Conservation (phyloP, 1,140 invertebrate species). For the Leptopilina clavipes region DNA sequence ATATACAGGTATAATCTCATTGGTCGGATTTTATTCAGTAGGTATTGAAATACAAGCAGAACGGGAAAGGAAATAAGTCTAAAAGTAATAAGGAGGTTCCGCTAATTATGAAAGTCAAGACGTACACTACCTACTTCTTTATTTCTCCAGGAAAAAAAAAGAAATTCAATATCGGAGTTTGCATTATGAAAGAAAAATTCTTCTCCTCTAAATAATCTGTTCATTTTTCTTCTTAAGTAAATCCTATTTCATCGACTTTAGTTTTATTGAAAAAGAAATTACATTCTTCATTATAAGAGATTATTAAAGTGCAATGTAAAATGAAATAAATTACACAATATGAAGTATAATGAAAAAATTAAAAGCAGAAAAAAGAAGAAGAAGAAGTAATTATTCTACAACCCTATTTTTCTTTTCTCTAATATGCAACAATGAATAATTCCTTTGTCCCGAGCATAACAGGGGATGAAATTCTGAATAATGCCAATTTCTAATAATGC, state of each 20-base stretch:
- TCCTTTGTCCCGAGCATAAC: not conserved
- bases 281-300: not conserved
- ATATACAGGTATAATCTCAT: not conserved
- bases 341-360: no score
- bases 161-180: not conserved
- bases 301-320: no score
- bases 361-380: no score
- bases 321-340: no score
- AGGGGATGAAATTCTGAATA: not conserved
- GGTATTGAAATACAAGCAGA: not conserved
- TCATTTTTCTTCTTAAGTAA: not conserved
- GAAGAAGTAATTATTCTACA: no score
- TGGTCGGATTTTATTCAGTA: not conserved
- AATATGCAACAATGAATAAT: not conserved
- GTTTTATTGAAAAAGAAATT: not conserved
- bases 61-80: not conserved
- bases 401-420: not conserved
- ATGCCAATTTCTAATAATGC: not conserved
- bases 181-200: not conserved
- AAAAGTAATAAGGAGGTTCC: not conserved
- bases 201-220: not conserved
- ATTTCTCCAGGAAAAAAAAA: not conserved
- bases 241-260: constrained; percentile 1
- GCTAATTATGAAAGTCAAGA: constrained; percentile 10
- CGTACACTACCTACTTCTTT: not conserved